Percentiles rank a stretch among this genome's conserved stretches.
These are phyloP conservation scores for Paralvinella palmiformis DNA, from an alignment of 1,140 invertebrate species.

Conservation along the genomic window DNA sequence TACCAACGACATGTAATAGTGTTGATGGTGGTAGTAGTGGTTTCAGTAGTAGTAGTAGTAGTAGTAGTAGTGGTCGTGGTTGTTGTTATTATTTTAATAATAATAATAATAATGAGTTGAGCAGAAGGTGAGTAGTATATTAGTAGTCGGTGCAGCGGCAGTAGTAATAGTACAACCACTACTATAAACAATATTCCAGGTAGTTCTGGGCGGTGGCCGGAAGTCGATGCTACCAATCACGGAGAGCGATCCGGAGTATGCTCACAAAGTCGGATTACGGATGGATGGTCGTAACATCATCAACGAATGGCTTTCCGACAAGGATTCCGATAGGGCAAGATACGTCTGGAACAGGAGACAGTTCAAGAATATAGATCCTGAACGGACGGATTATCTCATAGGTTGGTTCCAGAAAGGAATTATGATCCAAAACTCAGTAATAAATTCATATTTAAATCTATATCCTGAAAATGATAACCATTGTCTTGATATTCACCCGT, in stretches of 20 bases:
- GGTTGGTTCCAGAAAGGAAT: slow-evolving; percentile 25
- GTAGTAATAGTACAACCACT: not conserved
- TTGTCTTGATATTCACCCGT: too few species aligned
- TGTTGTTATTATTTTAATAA: too few species aligned
- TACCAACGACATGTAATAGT: not conserved
- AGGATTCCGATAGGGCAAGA: not conserved
- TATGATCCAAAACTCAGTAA: too few species aligned
- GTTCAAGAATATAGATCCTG: slow-evolving; percentile 57
- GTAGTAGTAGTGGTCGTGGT: too few species aligned
- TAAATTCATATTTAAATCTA: too few species aligned
- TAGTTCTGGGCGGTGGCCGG: slow-evolving; percentile 36
- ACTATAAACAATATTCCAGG: slow-evolving; percentile 24
- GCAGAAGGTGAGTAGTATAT: too few species aligned
- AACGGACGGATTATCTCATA: slow-evolving; percentile 38
- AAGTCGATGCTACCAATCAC: slow-evolving; percentile 23
- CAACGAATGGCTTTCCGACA: slow-evolving; percentile 39
- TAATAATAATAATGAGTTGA: too few species aligned
- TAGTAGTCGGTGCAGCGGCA: too few species aligned
- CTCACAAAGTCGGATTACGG: slow-evolving; percentile 20
- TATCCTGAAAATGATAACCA: too few species aligned
- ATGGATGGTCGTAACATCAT: slow-evolving; percentile 47
- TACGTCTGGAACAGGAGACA: slow-evolving; percentile 51
- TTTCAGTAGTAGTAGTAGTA: too few species aligned
- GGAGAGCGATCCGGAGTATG: slow-evolving; percentile 28
- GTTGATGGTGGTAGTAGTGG: too few species aligned